These are phyloP conservation scores for Podarcis raffonei DNA, from an alignment of 2,113 vertebrate species.

Conservation along the genomic window DNA sequence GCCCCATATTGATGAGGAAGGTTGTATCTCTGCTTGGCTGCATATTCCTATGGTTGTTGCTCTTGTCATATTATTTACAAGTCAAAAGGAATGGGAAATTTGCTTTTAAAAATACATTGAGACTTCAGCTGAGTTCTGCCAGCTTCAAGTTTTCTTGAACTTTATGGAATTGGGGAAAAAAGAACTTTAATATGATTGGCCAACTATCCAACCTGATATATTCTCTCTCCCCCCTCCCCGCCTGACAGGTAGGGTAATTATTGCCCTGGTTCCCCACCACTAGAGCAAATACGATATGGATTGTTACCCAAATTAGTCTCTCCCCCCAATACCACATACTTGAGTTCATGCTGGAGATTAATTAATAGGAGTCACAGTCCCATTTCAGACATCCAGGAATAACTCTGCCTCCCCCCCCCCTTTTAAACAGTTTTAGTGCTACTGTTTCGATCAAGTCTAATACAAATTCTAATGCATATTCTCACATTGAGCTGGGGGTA, in stretches of 20 bases:
- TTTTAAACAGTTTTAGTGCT: background rate
- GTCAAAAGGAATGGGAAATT: background rate
- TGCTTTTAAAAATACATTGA: background rate
- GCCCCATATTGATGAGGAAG: background rate
- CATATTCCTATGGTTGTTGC: background rate
- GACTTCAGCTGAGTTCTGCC: slow-evolving; percentile 3
- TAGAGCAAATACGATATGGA: background rate
- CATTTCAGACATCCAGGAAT: background rate
- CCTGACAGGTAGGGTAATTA: no score
- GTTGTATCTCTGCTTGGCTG: background rate
- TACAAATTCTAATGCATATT: background rate
- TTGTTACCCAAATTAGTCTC: background rate
- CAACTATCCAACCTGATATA: background rate
- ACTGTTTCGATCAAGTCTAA: no score
- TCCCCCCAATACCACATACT: no score
- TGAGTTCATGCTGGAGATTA: background rate
- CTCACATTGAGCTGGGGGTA: slow-evolving; percentile 4
- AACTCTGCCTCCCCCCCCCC: background rate
- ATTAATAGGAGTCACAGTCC: accelerated
- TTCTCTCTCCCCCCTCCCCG: background rate
- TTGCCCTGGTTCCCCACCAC: background rate
- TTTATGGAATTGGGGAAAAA: background rate
- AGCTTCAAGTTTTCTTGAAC: background rate
- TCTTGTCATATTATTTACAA: background rate
- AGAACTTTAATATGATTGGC: background rate